phyloP scores from a whole-genome alignment of 1,140 invertebrate species.

The Paraescarpia echinospica region DNA sequence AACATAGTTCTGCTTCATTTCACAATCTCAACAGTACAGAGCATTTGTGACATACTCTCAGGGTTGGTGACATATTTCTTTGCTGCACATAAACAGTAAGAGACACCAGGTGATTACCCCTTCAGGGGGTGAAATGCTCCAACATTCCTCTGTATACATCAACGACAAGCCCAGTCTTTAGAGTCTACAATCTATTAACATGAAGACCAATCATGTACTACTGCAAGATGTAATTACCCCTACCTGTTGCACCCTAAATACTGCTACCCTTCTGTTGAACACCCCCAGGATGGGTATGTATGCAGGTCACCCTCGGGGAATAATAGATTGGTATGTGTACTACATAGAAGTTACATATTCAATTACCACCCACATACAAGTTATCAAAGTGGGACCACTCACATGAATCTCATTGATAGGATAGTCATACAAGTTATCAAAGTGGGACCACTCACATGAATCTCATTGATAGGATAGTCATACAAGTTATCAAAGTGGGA shows the following conservation, averaged over 20 bases:
- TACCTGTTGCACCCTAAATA: background rate
- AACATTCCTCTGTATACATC: background rate
- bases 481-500: too few relatives aligned
- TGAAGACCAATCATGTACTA: too few relatives aligned
- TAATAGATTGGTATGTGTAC: background rate
- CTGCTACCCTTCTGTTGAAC: background rate
- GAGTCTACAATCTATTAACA: background rate
- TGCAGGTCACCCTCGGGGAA: background rate
- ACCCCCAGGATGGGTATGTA: background rate
- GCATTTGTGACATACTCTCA: background rate
- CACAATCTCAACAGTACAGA: background rate
- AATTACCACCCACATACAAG: background rate
- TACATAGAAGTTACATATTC: background rate
- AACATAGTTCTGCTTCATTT: background rate
- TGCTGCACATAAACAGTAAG: background rate
- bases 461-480: too few relatives aligned
- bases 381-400: too few relatives aligned
- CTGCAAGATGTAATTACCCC: background rate
- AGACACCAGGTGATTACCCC: background rate
- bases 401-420: too few relatives aligned
- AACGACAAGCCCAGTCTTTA: background rate
- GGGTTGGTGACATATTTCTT: background rate
- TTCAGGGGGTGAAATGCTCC: background rate
- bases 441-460: too few relatives aligned
- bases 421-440: too few relatives aligned